phyloP scores from a whole-genome alignment of 2,797 vertebrate species.

The Benthosema pterotum region DNA sequence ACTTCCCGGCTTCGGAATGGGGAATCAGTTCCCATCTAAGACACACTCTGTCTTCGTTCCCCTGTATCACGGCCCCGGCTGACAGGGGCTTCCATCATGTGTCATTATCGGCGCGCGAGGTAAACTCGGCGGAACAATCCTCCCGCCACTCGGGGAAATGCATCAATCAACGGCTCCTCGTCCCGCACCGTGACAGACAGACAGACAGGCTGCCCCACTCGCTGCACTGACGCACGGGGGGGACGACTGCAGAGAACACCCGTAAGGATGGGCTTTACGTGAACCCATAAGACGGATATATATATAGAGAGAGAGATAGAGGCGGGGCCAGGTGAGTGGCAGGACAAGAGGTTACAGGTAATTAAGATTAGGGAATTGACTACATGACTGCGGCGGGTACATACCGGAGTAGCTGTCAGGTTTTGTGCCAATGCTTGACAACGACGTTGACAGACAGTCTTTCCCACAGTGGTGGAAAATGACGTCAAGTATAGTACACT shows the following conservation, averaged over 20 bases:
- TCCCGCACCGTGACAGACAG: constrained; percentile 65
- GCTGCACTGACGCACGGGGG: too few species aligned
- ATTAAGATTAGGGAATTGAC: constrained; percentile 66
- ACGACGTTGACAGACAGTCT: constrained; percentile 38
- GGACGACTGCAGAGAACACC: too few species aligned
- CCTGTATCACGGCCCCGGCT: constrained; percentile 67
- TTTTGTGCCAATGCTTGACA: constrained; percentile 43
- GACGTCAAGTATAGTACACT: too few species aligned
- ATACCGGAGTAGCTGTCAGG: constrained; percentile 53
- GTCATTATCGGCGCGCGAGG: constrained; percentile 84
- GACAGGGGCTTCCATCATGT: constrained; percentile 86
- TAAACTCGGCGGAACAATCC: constrained; percentile 78
- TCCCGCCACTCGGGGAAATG: constrained; percentile 71
- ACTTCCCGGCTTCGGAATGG: constrained; percentile 76
- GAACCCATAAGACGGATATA: constrained; percentile 47
- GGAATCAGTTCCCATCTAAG: constrained; percentile 80
- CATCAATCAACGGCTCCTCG: constrained; percentile 80
- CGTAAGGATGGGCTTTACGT: constrained; percentile 56
- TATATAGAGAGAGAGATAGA: too few species aligned
- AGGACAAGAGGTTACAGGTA: constrained; percentile 44
- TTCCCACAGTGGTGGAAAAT: background rate
- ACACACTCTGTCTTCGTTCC: constrained; percentile 83
- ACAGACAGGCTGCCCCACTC: too few species aligned
- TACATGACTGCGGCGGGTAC: constrained; percentile 55
- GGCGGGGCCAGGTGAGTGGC: constrained; percentile 29